Percentiles rank a stretch among this genome's conserved stretches.
Evolutionary conservation across 2,113 vertebrate genomes (phyloP).

Genomic region (Pyrgilauda ruficollis): DNA sequence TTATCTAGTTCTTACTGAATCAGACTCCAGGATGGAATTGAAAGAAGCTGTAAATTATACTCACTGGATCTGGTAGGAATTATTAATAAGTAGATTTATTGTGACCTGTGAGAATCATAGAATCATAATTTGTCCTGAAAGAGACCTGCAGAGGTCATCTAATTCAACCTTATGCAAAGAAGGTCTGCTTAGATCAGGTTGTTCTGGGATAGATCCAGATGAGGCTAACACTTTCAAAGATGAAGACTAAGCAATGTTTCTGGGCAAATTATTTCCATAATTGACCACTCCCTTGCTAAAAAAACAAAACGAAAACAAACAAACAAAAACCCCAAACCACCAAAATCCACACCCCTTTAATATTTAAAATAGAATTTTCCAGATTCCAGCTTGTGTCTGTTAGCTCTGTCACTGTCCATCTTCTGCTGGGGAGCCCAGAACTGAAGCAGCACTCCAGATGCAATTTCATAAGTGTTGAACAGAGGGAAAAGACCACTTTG

Average conservation of each 20-base stretch:
- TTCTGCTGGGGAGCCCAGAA: neutral
- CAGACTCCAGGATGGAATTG: neutral
- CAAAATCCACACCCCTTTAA: fast-evolving
- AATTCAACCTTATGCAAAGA: neutral
- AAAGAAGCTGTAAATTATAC: neutral
- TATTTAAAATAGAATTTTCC: neutral
- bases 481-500: neutral
- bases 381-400: neutral
- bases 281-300: neutral
- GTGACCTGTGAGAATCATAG: neutral
- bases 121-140: neutral
- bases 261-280: neutral
- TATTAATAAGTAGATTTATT: neutral
- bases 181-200: neutral
- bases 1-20: neutral
- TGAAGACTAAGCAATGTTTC: neutral
- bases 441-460: neutral
- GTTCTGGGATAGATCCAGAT: neutral
- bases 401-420: neutral
- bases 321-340: neutral
- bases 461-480: neutral
- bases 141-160: neutral
- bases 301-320: neutral
- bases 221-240: neutral
- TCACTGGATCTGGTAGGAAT: neutral